phyloP scores from a whole-genome alignment of 2,888 invertebrate genomes.

The Pandemis corylana region DNA sequence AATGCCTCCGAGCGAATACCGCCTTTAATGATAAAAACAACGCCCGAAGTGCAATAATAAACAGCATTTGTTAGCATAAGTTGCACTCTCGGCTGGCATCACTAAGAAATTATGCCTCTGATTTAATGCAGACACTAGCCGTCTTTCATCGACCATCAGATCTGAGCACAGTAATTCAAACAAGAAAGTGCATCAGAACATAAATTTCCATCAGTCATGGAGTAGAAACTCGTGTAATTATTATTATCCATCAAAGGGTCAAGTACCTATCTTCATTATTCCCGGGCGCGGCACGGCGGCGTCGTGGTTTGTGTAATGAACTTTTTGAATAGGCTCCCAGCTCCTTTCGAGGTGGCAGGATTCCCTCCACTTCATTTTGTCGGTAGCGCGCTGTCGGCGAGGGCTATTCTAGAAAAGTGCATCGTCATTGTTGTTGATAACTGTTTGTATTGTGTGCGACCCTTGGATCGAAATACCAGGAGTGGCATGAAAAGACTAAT shows the following conservation, averaged over 20 bases:
- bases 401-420: constrained; percentile 69
- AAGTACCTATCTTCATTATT: constrained; percentile 54
- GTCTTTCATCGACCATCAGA: constrained; percentile 33
- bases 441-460: constrained; percentile 71
- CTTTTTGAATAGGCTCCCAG: constrained; percentile 69
- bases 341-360: constrained; percentile 74
- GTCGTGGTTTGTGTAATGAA: constrained; percentile 67
- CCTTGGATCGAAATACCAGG: constrained; percentile 71
- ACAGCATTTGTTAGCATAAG: constrained; percentile 30
- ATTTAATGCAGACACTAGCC: constrained; percentile 29
- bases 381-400: constrained; percentile 65
- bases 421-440: constrained; percentile 77
- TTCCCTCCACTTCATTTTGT: constrained; percentile 74
- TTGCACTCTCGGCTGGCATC: constrained; percentile 17
- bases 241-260: constrained; percentile 61
- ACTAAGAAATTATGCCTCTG: constrained; percentile 27
- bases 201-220: constrained; percentile 42
- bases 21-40: constrained; percentile 46
- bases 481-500: constrained; percentile 76
- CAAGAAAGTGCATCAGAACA: constrained; percentile 43
- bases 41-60: constrained; percentile 45
- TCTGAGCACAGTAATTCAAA: constrained; percentile 40
- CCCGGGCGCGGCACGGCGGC: constrained; percentile 49
- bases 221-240: constrained; percentile 45
- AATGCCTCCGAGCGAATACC: constrained; percentile 57